A percentile compares a stretch with the other conserved stretches of the same genome.
phyloP scores from a whole-genome alignment of 1,140 invertebrate species.

The Sitobion miscanthi region DNA sequence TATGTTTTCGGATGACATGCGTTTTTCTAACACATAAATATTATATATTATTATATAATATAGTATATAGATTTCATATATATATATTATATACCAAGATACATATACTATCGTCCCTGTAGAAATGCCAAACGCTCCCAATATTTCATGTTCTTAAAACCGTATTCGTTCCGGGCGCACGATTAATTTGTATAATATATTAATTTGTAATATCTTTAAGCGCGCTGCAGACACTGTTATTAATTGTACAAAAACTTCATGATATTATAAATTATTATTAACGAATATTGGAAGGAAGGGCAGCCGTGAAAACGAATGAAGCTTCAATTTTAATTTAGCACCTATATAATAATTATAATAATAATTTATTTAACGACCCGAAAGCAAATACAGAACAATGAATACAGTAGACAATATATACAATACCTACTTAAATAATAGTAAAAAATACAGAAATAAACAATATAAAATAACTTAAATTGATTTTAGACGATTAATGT shows the following conservation, averaged over 20 bases:
- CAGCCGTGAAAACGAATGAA: not conserved
- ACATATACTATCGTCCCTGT: too few relatives aligned
- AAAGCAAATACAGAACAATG: too few relatives aligned
- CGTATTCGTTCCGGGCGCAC: not conserved
- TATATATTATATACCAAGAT: not conserved
- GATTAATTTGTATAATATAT: not conserved
- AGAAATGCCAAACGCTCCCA: not conserved
- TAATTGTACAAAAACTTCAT: not conserved
- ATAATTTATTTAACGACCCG: too few relatives aligned
- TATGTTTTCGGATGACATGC: not conserved
- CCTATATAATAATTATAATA: too few relatives aligned
- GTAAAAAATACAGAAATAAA: too few relatives aligned
- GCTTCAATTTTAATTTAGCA: not conserved
- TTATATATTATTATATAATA: not conserved
- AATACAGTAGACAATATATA: too few relatives aligned
- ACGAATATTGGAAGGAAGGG: not conserved
- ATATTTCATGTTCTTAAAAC: not conserved
- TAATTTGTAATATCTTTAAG: not conserved
- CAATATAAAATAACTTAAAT: too few relatives aligned
- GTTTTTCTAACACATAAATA: not conserved
- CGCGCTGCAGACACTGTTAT: too few relatives aligned
- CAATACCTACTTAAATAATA: too few relatives aligned
- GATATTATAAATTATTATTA: not conserved
- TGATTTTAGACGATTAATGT: too few relatives aligned
- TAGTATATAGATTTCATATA: not conserved